These are phyloP conservation scores for Tetragonisca angustula DNA, from an alignment of 2,888 invertebrate genomes.

Conservation along the genomic window DNA sequence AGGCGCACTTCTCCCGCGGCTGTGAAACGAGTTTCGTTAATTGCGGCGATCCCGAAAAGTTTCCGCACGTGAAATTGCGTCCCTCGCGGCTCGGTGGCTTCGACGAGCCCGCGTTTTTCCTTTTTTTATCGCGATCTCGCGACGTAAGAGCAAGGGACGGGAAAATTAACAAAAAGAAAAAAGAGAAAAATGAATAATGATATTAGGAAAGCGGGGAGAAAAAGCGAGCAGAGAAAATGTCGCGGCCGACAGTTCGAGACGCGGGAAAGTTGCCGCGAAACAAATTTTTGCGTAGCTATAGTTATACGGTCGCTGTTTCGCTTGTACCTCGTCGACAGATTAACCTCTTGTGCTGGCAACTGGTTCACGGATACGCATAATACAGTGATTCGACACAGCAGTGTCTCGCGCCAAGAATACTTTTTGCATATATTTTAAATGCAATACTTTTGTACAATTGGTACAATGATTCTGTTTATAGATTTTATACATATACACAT, in stretches of 20 bases:
- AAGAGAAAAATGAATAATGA: no score
- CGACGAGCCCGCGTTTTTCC: not conserved
- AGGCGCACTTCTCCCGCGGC: not conserved
- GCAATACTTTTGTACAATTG: no score
- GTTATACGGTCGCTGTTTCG: not conserved
- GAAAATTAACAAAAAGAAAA: not conserved
- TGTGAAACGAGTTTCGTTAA: conserved; percentile 43
- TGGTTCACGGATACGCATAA: no score
- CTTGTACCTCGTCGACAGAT: conserved; percentile 23
- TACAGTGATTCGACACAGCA: no score
- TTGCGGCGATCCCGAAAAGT: conserved; percentile 39
- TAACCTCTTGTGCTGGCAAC: no score
- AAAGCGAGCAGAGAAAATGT: conserved; percentile 1
- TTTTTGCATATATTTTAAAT: no score
- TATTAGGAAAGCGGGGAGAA: no score
- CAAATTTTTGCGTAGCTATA: not conserved
- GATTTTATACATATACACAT: no score
- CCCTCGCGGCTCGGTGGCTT: not conserved
- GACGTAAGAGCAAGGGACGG: not conserved
- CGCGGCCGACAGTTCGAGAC: not conserved
- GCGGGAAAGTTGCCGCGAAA: conserved; percentile 13
- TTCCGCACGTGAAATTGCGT: conserved; percentile 20
- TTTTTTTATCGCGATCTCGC: conserved; percentile 9
- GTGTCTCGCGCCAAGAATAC: no score
- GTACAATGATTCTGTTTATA: no score